Evolutionary conservation across 2,888 invertebrate genomes (phyloP).

Genomic region (Labia minor): DNA sequence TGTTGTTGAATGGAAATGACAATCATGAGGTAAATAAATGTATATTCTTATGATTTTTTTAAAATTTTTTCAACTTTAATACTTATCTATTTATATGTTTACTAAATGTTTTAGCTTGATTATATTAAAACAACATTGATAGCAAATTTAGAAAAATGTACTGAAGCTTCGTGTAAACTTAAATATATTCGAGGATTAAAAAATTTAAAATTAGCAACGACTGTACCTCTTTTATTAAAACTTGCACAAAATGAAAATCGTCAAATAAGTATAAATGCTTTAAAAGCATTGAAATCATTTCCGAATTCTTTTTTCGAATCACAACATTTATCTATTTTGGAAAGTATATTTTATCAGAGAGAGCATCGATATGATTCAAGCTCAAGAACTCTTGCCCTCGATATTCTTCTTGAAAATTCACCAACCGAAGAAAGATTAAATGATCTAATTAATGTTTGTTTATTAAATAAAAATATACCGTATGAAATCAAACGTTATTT

Average conservation of each 20-base stretch:
- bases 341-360: conserved; percentile 49
- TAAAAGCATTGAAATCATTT: conserved; percentile 53
- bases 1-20: conserved; percentile 30
- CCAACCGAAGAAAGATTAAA: conserved; percentile 45
- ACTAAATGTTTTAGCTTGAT: conserved; percentile 35
- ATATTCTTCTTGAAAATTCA: conserved; percentile 51
- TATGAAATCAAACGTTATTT: conserved; percentile 57
- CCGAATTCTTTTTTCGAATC: conserved; percentile 35
- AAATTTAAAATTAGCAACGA: conserved; percentile 51
- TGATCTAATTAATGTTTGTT: conserved; percentile 42
- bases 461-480: conserved; percentile 42
- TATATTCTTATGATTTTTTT: conserved; percentile 15
- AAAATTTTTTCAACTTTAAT: no score
- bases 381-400: conserved; percentile 56
- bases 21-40: conserved; percentile 31
- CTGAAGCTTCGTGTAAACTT: conserved; percentile 45
- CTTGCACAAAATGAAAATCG: conserved; percentile 42
- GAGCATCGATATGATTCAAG: conserved; percentile 54
- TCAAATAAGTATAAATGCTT: conserved; percentile 50
- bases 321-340: conserved; percentile 40
- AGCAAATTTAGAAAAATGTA: conserved; percentile 42
- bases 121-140: conserved; percentile 35
- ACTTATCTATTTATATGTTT: no score
- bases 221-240: conserved; percentile 49
- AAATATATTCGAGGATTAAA: conserved; percentile 55